A percentile compares a stretch with the other conserved stretches of the same genome.
Evolutionary conservation across 2,888 invertebrate genomes (phyloP).

Genomic region (Tipula unca): DNA sequence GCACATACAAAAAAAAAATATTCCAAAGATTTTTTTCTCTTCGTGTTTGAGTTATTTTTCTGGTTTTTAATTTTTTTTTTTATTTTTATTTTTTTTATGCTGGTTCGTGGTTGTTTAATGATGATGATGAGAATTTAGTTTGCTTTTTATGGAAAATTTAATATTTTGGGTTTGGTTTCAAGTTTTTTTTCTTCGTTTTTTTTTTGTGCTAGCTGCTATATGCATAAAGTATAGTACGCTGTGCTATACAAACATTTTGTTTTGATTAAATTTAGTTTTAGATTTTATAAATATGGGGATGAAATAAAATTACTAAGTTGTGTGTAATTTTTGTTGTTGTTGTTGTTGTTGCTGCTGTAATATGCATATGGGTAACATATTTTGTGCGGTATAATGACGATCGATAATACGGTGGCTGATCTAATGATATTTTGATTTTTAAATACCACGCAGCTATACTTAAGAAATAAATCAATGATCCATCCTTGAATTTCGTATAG

Average conservation of each 20-base stretch:
- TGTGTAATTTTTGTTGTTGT: not conserved
- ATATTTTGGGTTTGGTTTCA: conserved; percentile 8
- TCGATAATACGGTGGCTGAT: no score
- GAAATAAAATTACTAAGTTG: not conserved
- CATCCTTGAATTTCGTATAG: no score
- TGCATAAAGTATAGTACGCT: no score
- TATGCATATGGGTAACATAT: not conserved
- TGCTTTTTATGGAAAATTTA: not conserved
- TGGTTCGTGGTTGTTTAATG: not conserved
- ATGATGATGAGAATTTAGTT: conserved; percentile 8
- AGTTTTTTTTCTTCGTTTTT: not conserved
- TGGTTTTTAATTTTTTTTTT: not conserved
- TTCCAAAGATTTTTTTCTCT: not conserved
- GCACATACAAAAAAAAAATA: not conserved
- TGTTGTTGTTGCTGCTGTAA: not conserved
- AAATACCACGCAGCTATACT: no score
- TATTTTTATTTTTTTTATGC: not conserved
- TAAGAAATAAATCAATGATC: no score
- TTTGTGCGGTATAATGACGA: not conserved
- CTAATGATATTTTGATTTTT: no score
- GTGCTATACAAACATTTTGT: not conserved
- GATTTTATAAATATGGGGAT: not conserved
- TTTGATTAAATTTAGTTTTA: not conserved
- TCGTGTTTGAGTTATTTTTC: not conserved
- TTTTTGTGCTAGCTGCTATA: no score